Base-by-base conservation (phyloP, 2,113 vertebrate genomes). In the Melozone crissalis region DNA sequence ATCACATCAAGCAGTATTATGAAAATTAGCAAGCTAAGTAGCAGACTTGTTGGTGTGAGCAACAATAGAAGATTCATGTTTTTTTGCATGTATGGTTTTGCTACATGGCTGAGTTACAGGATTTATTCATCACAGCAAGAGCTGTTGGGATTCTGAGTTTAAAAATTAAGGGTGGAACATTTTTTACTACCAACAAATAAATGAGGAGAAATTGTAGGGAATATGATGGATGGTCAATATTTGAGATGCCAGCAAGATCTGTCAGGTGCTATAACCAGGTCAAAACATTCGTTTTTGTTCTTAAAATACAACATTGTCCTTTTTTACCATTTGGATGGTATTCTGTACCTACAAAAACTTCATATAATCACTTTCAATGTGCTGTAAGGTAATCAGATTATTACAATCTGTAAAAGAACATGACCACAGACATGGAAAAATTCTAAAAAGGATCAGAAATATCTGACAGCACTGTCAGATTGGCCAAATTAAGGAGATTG, bases 381-480 rank as follows among this genome's bases (percentile, higher is more conserved):
- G 28, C 30, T 82, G 3, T 51, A 47, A 87, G 13, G 13, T 35
- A 78, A 41, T 78, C 22, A 85, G 28, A 37, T 12, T 2, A 81
- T 39, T 30, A 66, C 4, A 46, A 26, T 43, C 59, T 47, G 6
- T 12, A 87, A 55, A 76, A 83, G 23, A 63, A 51, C 10, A 16
- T 1, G 11, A 54, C 31, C 41, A 41, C 7, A 85, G 26, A 58
- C 7, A n/a, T 1, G 4, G 9, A 74, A 58, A 0, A 2, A 19
- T 46, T 55, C 52, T 74, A 67, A 71, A 71, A 90, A 85, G 19
- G 8, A 10, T 62, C 65, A 87, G 66, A 92, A 96, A 82, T 44
- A 54, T 3, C 28, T 71, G 46, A 54, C 9, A 81, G 30, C 7
- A 61, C 9, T 13, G 16, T 39, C n/a, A n/a, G n/a, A n/a, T n/a